Base-by-base conservation (phyloP, 2,888 invertebrate species). In the Lampropteryx suffumata region DNA sequence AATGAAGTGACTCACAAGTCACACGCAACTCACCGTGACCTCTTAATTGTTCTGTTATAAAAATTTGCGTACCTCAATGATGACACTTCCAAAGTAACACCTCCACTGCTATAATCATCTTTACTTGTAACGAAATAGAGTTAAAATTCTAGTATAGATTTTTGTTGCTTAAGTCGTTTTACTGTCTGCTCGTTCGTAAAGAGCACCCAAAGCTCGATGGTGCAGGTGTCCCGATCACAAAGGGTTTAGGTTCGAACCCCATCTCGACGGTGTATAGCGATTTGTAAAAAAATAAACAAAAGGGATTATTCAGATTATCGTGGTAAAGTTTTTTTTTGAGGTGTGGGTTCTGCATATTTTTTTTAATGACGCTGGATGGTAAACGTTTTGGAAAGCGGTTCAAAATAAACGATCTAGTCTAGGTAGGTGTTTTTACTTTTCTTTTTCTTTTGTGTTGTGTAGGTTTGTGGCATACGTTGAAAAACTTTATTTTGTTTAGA, bases 161-260 rank as follows among this genome's bases (percentile, higher is more conserved):
- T 12, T 2, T 1, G 9, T 21, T 2, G 51, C 29, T 45, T 80
- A 69, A 0, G 61, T 44, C 66, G 27, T 75, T 84, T 54, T 72
- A 11, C 36, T 46, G 81, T 84, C 81, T 84, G 64, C 69, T 40
- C 56, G 44, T 61, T 62, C 52, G 60, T 74, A 76, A 84, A 85
- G 79, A 79, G 85, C 87, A 85, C 87, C 88, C 84, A 84, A 70
- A 65, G 77, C 74, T 79, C 73, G 73, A 84, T 79, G 69, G 76
- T 77, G 87, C 87, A 89, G 88, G 89, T 89, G 89, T 88, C 72
- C 75, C 63, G 55, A 64, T 67, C 80, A 88, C 88, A 88, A 88
- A 80, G 85, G 73, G 77, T 70, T 76, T 69, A 71, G 78, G 72
- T 85, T 87, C 79, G 81, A 84, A 79, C 78, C 79, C 79, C 69